Evolutionary conservation across 1,140 invertebrate genomes (phyloP).

Genomic region (Aphidius ervi): DNA sequence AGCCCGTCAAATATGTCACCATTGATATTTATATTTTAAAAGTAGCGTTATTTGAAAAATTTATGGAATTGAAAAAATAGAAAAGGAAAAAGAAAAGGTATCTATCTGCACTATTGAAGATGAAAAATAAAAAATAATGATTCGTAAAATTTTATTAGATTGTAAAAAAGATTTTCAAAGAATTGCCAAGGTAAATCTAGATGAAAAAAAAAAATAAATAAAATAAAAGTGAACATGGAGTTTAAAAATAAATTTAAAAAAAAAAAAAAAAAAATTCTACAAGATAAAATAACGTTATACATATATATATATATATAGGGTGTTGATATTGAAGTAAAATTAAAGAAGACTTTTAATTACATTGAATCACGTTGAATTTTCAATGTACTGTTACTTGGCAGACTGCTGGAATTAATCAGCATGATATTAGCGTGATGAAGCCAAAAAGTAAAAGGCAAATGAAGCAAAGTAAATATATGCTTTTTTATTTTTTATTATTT

Average conservation of each 20-base stretch:
- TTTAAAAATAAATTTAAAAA: neutral
- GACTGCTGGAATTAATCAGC: conserved; percentile 6
- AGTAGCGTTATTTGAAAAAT: neutral
- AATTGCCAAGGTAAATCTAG: neutral
- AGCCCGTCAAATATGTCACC: conserved; percentile 6
- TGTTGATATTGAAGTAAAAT: too few species aligned
- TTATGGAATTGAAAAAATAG: neutral
- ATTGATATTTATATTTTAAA: neutral
- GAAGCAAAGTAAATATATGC: neutral
- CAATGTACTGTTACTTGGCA: neutral
- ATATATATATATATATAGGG: too few species aligned
- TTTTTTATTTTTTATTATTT: neutral
- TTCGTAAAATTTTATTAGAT: conserved; percentile 16
- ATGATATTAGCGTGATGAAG: conserved; percentile 1
- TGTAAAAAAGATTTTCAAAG: neutral
- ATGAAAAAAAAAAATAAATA: neutral
- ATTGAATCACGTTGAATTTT: neutral
- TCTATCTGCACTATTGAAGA: neutral
- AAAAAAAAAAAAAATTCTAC: neutral
- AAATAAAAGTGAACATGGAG: too few species aligned
- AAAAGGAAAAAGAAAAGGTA: neutral
- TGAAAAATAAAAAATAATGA: neutral
- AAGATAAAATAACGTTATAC: too few species aligned
- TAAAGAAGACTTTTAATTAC: too few species aligned
- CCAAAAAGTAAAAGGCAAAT: neutral